Percentiles rank a stretch among this genome's conserved stretches.
Evolutionary conservation across 2,113 vertebrate genomes (phyloP).

Genomic region (Oriolus oriolus): DNA sequence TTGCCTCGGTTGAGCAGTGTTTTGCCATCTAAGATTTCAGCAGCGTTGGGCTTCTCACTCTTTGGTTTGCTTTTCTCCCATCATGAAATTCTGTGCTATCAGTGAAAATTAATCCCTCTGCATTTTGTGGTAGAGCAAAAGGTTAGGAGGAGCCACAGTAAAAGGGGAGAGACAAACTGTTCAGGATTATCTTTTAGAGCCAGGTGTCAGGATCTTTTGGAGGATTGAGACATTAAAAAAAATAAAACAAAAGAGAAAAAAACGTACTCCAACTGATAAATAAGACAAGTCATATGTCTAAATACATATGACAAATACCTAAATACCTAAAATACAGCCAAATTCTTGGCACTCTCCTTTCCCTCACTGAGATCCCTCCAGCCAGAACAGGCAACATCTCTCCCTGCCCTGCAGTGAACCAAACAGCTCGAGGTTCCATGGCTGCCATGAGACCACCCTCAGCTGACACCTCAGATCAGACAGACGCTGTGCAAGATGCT

Average conservation of each 20-base stretch:
- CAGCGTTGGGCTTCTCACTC: not conserved
- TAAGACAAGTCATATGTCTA: not conserved
- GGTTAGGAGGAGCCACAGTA: not conserved
- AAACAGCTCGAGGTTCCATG: accelerated
- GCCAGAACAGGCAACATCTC: not conserved
- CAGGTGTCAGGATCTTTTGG: not conserved
- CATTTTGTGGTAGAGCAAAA: not conserved
- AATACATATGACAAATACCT: too few species aligned
- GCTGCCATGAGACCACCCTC: not conserved
- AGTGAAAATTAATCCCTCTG: slow-evolving; percentile 15
- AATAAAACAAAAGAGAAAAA: not conserved
- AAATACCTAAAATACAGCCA: not conserved
- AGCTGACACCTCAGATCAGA: not conserved
- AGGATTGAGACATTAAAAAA: not conserved
- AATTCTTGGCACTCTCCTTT: not conserved
- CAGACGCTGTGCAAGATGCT: accelerated
- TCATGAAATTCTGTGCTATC: not conserved
- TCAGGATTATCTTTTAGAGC: not conserved
- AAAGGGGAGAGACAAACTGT: not conserved
- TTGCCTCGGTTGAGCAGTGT: not conserved
- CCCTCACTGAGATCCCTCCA: not conserved
- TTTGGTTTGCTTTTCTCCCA: not conserved
- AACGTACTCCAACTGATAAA: not conserved
- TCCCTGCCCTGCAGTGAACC: not conserved
- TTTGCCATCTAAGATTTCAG: not conserved